Percentiles rank a stretch among this genome's conserved stretches.
These are phyloP conservation scores for Pogonognathellus flavescens DNA, from an alignment of 1,140 invertebrate genomes.

Conservation along the genomic window DNA sequence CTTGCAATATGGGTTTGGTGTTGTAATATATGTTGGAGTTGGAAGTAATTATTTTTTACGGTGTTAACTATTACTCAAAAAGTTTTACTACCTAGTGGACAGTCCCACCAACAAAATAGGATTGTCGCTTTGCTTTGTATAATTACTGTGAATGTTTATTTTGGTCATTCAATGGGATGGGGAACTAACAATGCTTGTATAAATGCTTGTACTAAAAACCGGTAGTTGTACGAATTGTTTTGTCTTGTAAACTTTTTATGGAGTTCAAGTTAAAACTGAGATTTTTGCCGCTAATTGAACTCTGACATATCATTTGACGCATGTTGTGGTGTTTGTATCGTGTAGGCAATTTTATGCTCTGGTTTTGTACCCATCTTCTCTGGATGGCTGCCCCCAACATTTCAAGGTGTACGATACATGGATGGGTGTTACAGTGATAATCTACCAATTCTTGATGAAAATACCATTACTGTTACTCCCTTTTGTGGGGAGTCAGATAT, in stretches of 20 bases:
- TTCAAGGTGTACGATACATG: constrained; percentile 75
- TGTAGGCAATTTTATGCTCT: constrained; percentile 76
- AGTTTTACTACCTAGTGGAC: too few species aligned
- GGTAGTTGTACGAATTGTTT: background rate
- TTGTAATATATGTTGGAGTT: too few species aligned
- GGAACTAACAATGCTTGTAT: too few species aligned
- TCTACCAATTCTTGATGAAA: constrained; percentile 75
- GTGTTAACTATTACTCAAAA: too few species aligned
- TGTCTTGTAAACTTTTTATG: background rate
- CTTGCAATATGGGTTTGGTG: too few species aligned
- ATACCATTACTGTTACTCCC: constrained; percentile 78
- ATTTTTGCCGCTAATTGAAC: constrained; percentile 15
- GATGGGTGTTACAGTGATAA: constrained; percentile 79
- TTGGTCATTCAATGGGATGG: too few species aligned
- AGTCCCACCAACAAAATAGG: too few species aligned
- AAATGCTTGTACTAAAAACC: too few species aligned
- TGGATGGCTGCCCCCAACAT: constrained; percentile 75
- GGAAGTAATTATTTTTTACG: too few species aligned
- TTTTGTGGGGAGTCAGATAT: constrained; percentile 78
- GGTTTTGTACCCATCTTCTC: constrained; percentile 79
- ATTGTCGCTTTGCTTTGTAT: too few species aligned
- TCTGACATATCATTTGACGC: background rate
- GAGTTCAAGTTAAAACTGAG: constrained; percentile 10
- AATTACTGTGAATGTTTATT: too few species aligned
- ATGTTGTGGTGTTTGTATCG: constrained; percentile 51